Percentiles rank a stretch among this genome's conserved stretches.
Conservation (phyloP, 2,888 invertebrate genomes). For the Folsomia candida region DNA sequence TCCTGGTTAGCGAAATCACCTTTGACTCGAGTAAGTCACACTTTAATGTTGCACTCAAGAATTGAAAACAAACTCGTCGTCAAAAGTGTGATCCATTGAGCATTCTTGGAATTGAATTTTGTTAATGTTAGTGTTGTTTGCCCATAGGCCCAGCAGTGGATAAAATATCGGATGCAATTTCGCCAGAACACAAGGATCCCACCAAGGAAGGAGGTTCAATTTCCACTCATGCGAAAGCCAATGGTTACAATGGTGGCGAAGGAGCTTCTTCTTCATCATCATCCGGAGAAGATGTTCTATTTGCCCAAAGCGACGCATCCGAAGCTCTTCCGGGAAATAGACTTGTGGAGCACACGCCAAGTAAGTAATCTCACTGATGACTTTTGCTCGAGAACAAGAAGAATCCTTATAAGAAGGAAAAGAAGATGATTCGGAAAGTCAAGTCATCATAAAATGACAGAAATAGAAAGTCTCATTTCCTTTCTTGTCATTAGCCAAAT, state of each 20-base stretch:
- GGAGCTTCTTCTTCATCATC: constrained; percentile 13
- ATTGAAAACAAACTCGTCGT: not conserved
- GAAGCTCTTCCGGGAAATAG: constrained; percentile 33
- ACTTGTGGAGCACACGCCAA: constrained; percentile 17
- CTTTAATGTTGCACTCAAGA: not conserved
- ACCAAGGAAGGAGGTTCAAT: not conserved
- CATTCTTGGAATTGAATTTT: not conserved
- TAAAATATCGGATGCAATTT: not conserved
- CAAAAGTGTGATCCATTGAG: not conserved
- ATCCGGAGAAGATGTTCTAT: constrained; percentile 22
- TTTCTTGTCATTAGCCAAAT: constrained; percentile 18
- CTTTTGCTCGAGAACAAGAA: not conserved
- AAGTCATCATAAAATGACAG: constrained; percentile 14
- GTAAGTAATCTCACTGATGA: constrained; percentile 19
- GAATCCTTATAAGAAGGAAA: not conserved
- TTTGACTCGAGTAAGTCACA: constrained; percentile 71
- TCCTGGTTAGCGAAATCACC: constrained; percentile 83
- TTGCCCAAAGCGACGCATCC: constrained; percentile 39
- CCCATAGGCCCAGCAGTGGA: not conserved
- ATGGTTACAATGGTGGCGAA: not conserved
- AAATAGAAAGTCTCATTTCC: constrained; percentile 18
- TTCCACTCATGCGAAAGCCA: not conserved
- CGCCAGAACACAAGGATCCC: not conserved
- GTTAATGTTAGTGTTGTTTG: not conserved
- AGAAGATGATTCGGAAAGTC: not conserved